Evolutionary conservation across 2,888 invertebrate genomes (phyloP), one percentile per base, ranked within the genome.

Genomic region (Bursaphelenchus okinawaensis): DNA sequence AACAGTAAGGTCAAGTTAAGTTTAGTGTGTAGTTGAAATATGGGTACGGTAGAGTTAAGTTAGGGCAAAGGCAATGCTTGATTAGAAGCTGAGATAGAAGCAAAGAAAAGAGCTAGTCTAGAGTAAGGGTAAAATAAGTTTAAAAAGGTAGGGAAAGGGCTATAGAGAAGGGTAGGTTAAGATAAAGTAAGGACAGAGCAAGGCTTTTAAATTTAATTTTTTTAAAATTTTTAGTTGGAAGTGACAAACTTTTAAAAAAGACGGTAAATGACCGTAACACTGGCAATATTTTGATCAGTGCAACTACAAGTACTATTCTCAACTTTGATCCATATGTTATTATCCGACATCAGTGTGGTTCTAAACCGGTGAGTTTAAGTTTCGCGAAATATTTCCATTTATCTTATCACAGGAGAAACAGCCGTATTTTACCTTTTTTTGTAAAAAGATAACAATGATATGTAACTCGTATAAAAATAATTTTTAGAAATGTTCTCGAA

Each of bases 361-460:
- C 60, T 12, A 59, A 59, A 22, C 60, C 60, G 40, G 60, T 59
- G 40, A 51, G 52, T 9, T n/a, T 24, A 52, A n/a, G 8, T 54
- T 54, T 54, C 20, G 19, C 8, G 8, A n/a, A 8, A 54, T n/a
- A n/a, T 23, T 9, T 29, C 24, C 16, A n/a, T n/a, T n/a, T n/a
- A n/a, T n/a, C n/a, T n/a, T n/a, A n/a, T n/a, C n/a, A n/a, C n/a
- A n/a, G n/a, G n/a, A n/a, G n/a, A n/a, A n/a, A n/a, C n/a, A n/a
- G n/a, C n/a, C n/a, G n/a, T n/a, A n/a, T n/a, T n/a, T n/a, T n/a
- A n/a, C n/a, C n/a, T n/a, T n/a, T n/a, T n/a, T n/a, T n/a, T n/a
- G n/a, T n/a, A n/a, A n/a, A 40, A 40, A n/a, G n/a, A 40, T n/a
- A 40, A 40, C 1, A 1, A 40, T 1, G 12, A 16, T 40, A 40